phyloP scores from a whole-genome alignment of 2,113 vertebrate genomes.

The Perccottus glenii region DNA sequence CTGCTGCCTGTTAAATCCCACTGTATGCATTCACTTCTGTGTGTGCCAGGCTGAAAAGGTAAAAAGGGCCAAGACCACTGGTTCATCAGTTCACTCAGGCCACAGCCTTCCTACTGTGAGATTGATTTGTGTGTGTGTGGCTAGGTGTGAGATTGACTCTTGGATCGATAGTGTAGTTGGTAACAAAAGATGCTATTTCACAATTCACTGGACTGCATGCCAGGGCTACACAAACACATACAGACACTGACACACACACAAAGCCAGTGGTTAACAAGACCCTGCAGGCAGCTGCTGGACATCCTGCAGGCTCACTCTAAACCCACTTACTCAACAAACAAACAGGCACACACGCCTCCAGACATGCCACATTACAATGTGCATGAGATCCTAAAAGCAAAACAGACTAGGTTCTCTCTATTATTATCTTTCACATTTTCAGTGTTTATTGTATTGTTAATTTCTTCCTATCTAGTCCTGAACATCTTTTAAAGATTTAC shows the following conservation, averaged over 20 bases:
- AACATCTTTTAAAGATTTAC: too few species aligned
- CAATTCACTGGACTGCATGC: conserved; percentile 90
- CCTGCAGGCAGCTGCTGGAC: conserved; percentile 84
- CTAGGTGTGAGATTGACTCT: conserved; percentile 74
- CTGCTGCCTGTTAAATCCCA: conserved; percentile 2
- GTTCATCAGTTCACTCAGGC: conserved; percentile 41
- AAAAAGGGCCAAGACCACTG: conserved; percentile 25
- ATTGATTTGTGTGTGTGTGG: conserved; percentile 48
- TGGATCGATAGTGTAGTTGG: conserved; percentile 94
- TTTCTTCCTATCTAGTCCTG: too few species aligned
- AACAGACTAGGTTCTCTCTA: background rate
- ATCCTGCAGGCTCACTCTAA: conserved; percentile 74
- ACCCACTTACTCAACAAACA: conserved; percentile 52
- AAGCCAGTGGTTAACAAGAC: conserved; percentile 92
- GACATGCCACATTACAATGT: conserved; percentile 1
- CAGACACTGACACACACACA: conserved; percentile 42
- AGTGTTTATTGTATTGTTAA: too few species aligned
- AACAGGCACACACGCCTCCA: background rate
- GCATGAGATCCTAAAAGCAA: background rate
- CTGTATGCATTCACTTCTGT: conserved; percentile 4
- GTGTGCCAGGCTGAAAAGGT: conserved; percentile 5
- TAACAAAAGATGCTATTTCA: conserved; percentile 97
- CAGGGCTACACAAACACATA: conserved; percentile 40
- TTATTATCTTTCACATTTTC: background rate
- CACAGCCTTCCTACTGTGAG: conserved; percentile 25